Evolutionary conservation across 2,113 vertebrate species (phyloP).

Genomic region (Podiceps cristatus): DNA sequence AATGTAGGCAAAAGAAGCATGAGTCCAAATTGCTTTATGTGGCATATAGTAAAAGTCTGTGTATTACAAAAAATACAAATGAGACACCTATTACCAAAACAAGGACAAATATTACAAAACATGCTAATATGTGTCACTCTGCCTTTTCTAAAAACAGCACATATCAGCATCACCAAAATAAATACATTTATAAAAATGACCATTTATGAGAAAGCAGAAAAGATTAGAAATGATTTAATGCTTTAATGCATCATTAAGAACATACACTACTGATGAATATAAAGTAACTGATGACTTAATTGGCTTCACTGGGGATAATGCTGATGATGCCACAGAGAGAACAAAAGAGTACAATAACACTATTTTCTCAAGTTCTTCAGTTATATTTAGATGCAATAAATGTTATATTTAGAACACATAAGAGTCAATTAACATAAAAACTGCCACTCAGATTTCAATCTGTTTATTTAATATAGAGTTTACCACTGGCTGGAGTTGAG

Average conservation of each 20-base stretch:
- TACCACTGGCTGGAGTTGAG: not conserved
- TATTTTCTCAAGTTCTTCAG: conserved; percentile 3
- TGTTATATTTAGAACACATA: not conserved
- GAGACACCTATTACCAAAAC: not conserved
- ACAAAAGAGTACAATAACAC: conserved; percentile 15
- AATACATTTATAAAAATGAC: conserved; percentile 35
- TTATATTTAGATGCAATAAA: conserved; percentile 22
- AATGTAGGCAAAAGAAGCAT: not conserved
- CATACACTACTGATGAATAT: conserved; percentile 57
- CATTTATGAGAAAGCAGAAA: conserved; percentile 59
- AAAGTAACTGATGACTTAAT: conserved; percentile 64
- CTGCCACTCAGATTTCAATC: not conserved
- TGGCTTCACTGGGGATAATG: conserved; percentile 33
- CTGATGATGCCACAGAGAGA: conserved; percentile 15
- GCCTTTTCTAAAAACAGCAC: conserved; percentile 24
- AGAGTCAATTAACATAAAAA: not conserved
- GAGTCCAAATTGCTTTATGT: not conserved
- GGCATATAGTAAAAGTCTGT: not conserved
- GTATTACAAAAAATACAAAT: not conserved
- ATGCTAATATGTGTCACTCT: not conserved
- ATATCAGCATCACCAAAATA: conserved; percentile 31
- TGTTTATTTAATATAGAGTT: not conserved
- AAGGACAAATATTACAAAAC: not conserved
- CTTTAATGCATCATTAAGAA: conserved; percentile 66
- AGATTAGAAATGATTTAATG: conserved; percentile 7